Evolutionary conservation across 2,113 vertebrate genomes (phyloP).

Genomic region (Thomomys bottae): DNA sequence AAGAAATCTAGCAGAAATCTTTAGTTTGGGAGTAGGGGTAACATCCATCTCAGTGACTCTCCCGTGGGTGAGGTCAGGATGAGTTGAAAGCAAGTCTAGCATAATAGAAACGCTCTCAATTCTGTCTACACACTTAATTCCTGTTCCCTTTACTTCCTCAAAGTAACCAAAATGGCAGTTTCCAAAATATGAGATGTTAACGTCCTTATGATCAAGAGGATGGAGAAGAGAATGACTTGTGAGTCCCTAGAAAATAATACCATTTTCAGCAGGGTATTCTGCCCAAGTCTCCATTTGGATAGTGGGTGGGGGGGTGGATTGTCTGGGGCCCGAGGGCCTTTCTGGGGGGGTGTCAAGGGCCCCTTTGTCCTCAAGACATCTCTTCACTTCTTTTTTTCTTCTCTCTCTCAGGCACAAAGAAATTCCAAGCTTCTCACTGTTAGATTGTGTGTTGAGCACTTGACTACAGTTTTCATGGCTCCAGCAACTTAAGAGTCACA

Average conservation of each 20-base stretch:
- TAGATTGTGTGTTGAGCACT: not conserved
- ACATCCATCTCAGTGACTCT: not conserved
- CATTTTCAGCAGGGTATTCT: not conserved
- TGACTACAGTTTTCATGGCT: not conserved
- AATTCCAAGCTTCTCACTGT: not conserved
- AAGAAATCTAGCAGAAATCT: not conserved
- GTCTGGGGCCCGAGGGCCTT: not conserved
- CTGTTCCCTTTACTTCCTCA: not conserved
- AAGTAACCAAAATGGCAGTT: slow-evolving; percentile 30
- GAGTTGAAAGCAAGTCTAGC: not conserved
- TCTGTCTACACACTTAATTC: not conserved
- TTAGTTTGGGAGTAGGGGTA: not conserved
- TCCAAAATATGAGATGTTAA: not conserved
- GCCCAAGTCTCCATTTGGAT: not conserved
- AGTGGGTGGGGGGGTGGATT: not conserved
- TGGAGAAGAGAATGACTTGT: not conserved
- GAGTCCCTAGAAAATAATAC: not conserved
- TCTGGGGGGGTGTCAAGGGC: not conserved
- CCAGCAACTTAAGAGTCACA: not conserved
- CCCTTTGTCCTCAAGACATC: not conserved
- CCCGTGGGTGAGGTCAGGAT: not conserved
- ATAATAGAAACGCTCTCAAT: not conserved
- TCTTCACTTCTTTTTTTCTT: not conserved
- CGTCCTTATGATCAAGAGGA: slow-evolving; percentile 7
- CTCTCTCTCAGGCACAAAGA: not conserved